A percentile compares a stretch with the other conserved stretches of the same genome.
Evolutionary conservation across 2,888 invertebrate genomes (phyloP).

Genomic region (Acanthosoma haemorrhoidale): DNA sequence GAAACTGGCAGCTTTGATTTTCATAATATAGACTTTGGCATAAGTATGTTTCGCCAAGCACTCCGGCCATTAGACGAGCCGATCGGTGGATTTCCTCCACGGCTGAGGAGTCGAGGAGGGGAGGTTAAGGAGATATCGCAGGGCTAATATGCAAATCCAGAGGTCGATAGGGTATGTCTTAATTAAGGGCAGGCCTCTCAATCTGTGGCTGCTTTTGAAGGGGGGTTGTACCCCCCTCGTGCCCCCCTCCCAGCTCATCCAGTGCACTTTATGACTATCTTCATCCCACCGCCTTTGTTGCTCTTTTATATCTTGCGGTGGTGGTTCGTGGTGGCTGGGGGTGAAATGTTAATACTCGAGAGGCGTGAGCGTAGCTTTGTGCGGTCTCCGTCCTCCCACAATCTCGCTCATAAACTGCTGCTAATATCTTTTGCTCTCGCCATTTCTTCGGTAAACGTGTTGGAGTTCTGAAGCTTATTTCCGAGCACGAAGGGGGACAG

Average conservation of each 20-base stretch:
- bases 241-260: neutral
- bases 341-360: too few species aligned
- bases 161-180: constrained; percentile 29
- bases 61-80: neutral
- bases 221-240: neutral
- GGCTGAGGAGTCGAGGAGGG: neutral
- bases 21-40: too few species aligned
- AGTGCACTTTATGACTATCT: neutral
- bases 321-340: too few species aligned
- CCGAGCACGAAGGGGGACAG: too few species aligned
- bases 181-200: constrained; percentile 12
- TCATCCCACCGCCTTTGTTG: neutral
- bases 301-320: neutral
- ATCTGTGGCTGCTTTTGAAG: neutral
- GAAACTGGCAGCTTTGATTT: too few species aligned
- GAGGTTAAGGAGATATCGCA: neutral
- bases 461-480: too few species aligned
- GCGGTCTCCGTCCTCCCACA: too few species aligned
- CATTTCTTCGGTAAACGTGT: too few species aligned
- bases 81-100: neutral
- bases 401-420: too few species aligned
- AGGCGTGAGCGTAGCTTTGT: too few species aligned
- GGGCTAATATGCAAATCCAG: constrained; percentile 28
- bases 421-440: too few species aligned
- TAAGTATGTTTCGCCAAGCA: too few species aligned